These are phyloP conservation scores for Ganaspis brasiliensis DNA, from an alignment of 2,888 invertebrate genomes.

Conservation along the genomic window DNA sequence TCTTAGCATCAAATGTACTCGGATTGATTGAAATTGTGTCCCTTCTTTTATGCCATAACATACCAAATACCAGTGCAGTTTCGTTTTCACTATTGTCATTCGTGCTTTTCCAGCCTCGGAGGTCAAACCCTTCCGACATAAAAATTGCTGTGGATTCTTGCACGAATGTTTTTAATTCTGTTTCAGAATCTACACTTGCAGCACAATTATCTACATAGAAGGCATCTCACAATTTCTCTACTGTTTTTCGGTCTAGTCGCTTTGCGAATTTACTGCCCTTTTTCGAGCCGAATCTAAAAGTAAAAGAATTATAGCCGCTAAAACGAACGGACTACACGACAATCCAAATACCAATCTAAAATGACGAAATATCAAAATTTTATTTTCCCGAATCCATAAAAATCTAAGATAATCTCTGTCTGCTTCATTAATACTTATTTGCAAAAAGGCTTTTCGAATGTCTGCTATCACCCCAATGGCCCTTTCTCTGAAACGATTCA, in stretches of 20 bases:
- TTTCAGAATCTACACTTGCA: not conserved
- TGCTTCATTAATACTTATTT: conserved; percentile 51
- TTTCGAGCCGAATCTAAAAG: not conserved
- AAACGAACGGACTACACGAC: conserved; percentile 56
- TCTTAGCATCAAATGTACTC: not conserved
- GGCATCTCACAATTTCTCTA: not conserved
- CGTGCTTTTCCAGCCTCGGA: not conserved
- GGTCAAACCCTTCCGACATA: not conserved
- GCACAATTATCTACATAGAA: too few relatives aligned
- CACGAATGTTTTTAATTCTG: not conserved
- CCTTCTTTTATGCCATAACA: too few relatives aligned
- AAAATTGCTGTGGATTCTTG: too few relatives aligned
- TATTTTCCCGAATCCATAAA: conserved; percentile 58
- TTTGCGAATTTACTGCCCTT: too few relatives aligned
- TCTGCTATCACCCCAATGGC: conserved; percentile 57
- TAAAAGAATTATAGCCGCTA: conserved; percentile 52
- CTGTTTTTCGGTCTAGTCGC: not conserved
- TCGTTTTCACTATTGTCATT: not conserved
- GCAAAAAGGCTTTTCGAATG: conserved; percentile 60
- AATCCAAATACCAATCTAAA: conserved; percentile 54
- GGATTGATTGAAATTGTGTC: too few relatives aligned
- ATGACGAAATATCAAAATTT: conserved; percentile 28
- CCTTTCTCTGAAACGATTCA: conserved; percentile 56
- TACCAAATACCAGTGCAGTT: not conserved
- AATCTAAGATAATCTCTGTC: conserved; percentile 62